Percentiles rank a stretch among this genome's conserved stretches.
Conservation (phyloP, 1,140 invertebrate species). For the Manduca sexta region DNA sequence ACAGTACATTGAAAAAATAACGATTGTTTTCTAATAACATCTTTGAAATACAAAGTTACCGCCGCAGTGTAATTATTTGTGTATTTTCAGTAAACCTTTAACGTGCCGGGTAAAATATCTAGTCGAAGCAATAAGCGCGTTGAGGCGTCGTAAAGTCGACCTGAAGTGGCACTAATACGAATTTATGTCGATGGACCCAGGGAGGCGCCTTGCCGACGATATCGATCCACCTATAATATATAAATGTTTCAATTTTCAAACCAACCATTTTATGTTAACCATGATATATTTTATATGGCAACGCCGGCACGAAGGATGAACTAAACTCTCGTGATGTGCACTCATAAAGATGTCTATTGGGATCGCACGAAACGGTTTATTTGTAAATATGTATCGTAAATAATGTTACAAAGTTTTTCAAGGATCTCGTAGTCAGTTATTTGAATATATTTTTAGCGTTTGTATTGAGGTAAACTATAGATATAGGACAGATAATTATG, state of each 20-base stretch:
- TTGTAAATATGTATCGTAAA: background rate
- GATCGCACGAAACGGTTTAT: background rate
- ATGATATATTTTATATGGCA: slow-evolving; percentile 16
- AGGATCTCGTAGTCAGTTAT: too few species aligned
- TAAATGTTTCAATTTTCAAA: slow-evolving; percentile 53
- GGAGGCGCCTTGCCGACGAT: slow-evolving; percentile 31
- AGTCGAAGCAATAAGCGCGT: slow-evolving; percentile 49
- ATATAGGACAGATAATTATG: too few species aligned
- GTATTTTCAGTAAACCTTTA: slow-evolving; percentile 28
- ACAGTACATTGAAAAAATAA: too few species aligned
- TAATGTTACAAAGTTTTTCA: too few species aligned
- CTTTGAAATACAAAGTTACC: background rate
- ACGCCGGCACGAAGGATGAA: background rate
- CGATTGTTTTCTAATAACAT: too few species aligned
- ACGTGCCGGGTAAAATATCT: slow-evolving; percentile 27
- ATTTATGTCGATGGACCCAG: slow-evolving; percentile 65
- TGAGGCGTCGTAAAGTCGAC: slow-evolving; percentile 63
- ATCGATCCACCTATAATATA: slow-evolving; percentile 51
- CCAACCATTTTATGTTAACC: slow-evolving; percentile 26
- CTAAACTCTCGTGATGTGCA: background rate
- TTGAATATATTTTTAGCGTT: too few species aligned
- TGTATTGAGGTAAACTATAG: too few species aligned
- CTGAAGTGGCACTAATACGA: slow-evolving; percentile 65
- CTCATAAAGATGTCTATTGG: slow-evolving; percentile 1
- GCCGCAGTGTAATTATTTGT: slow-evolving; percentile 8